A percentile compares a stretch with the other conserved stretches of the same genome.
These are phyloP conservation scores for Neolamprologus variostigma DNA, from an alignment of 2,113 vertebrate species.

Conservation along the genomic window DNA sequence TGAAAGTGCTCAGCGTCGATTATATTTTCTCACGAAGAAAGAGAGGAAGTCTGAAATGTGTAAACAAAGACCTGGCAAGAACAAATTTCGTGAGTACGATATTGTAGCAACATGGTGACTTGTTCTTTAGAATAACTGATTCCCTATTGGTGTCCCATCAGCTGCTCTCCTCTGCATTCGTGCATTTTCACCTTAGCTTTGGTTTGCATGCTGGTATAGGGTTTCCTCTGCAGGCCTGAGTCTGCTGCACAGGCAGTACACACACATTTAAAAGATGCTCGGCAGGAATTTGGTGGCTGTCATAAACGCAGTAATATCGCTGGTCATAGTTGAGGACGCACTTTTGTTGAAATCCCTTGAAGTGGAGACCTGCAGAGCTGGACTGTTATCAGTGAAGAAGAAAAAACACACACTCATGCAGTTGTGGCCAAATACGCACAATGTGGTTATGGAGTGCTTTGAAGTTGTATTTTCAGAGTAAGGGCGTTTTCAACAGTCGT, in stretches of 20 bases:
- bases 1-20: not conserved
- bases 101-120: not conserved
- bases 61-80: not conserved
- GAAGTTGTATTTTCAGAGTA: not conserved
- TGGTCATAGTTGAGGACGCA: not conserved
- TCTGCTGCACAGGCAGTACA: not conserved
- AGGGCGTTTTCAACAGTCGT: slow-evolving; percentile 63
- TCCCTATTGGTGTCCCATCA: fast-evolving
- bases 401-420: not conserved
- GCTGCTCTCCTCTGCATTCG: not conserved
- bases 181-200: not conserved
- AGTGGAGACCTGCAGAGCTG: not conserved
- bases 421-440: not conserved
- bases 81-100: not conserved
- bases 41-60: not conserved
- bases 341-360: not conserved
- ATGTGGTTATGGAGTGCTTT: not conserved
- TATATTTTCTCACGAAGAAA: not conserved
- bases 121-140: not conserved
- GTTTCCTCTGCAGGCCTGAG: not conserved
- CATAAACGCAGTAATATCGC: not conserved
- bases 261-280: not conserved
- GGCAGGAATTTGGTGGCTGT: not conserved
- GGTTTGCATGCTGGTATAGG: not conserved
- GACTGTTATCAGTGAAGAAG: not conserved